Conservation (phyloP, 2,797 vertebrate species). For the Coregonus ussuriensis region DNA sequence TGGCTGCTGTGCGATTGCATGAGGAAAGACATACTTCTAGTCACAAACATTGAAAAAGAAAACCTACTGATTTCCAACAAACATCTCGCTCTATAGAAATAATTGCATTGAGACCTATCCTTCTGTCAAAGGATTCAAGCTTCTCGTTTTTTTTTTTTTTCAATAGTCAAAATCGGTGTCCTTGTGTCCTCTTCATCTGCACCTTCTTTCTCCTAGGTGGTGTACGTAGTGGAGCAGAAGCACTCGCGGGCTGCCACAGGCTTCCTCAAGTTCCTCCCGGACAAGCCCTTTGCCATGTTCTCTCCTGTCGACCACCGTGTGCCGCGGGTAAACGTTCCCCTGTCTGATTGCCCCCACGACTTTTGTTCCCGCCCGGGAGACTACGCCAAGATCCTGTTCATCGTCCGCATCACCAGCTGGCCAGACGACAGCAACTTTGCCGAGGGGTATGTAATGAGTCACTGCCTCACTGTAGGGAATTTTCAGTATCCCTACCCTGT, state of each 20-base stretch:
- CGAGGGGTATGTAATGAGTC: constrained; percentile 80
- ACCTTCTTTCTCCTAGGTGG: constrained; percentile 76
- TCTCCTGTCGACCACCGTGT: constrained; percentile 94
- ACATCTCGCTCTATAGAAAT: no score
- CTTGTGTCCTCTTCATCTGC: not conserved
- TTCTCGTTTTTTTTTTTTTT: no score
- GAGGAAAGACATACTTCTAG: no score
- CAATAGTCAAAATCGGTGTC: not conserved
- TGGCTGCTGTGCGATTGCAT: no score
- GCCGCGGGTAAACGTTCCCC: constrained; percentile 87
- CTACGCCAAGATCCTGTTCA: constrained; percentile 86
- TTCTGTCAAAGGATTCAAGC: no score
- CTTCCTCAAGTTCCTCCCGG: constrained; percentile 88
- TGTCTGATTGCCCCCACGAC: constrained; percentile 86
- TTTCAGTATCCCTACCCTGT: no score
- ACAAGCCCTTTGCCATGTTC: constrained; percentile 91
- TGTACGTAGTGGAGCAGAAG: constrained; percentile 91
- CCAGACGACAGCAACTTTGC: constrained; percentile 89
- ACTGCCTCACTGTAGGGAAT: no score
- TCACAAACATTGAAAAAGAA: no score
- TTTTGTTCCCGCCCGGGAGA: constrained; percentile 81
- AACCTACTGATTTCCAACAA: no score
- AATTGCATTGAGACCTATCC: no score
- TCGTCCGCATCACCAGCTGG: constrained; percentile 93
- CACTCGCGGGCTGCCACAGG: constrained; percentile 92